These are phyloP conservation scores for Austrolebias charrua DNA, from an alignment of 2,797 vertebrate genomes.

Conservation along the genomic window DNA sequence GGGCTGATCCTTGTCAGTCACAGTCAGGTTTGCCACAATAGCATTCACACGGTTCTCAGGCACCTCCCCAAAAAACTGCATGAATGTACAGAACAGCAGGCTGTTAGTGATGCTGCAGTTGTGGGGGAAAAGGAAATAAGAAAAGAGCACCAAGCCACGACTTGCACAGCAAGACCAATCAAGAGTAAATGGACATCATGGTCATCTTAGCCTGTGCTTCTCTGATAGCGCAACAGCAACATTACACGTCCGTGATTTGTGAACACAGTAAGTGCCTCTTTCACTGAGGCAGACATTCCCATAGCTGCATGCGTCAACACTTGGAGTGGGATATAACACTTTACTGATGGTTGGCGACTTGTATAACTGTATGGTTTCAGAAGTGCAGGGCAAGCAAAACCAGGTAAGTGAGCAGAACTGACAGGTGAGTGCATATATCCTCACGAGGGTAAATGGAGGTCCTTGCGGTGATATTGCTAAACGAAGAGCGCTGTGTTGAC, in stretches of 20 bases:
- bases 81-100: conserved; percentile 48
- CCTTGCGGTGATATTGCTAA: conserved; percentile 18
- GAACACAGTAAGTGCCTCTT: conserved; percentile 60
- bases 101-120: conserved; percentile 68
- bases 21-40: conserved; percentile 91
- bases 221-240: conserved; percentile 61
- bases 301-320: conserved; percentile 72
- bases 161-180: conserved; percentile 55
- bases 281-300: conserved; percentile 50
- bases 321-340: conserved; percentile 61
- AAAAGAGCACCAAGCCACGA: conserved; percentile 23
- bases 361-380: conserved; percentile 49
- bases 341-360: conserved; percentile 56
- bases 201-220: conserved; percentile 62
- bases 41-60: conserved; percentile 92
- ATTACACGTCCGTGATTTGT: conserved; percentile 65
- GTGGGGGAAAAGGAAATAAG: conserved; percentile 55
- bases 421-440: conserved; percentile 43
- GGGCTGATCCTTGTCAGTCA: conserved; percentile 96
- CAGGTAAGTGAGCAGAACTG: conserved; percentile 45
- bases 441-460: conserved; percentile 29
- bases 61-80: conserved; percentile 93
- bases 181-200: conserved; percentile 68
- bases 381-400: conserved; percentile 68
- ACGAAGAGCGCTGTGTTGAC: conserved; percentile 13